A percentile compares a stretch with the other conserved stretches of the same genome.
phyloP scores from a whole-genome alignment of 2,797 vertebrate genomes.

The Phrynocephalus forsythii region DNA sequence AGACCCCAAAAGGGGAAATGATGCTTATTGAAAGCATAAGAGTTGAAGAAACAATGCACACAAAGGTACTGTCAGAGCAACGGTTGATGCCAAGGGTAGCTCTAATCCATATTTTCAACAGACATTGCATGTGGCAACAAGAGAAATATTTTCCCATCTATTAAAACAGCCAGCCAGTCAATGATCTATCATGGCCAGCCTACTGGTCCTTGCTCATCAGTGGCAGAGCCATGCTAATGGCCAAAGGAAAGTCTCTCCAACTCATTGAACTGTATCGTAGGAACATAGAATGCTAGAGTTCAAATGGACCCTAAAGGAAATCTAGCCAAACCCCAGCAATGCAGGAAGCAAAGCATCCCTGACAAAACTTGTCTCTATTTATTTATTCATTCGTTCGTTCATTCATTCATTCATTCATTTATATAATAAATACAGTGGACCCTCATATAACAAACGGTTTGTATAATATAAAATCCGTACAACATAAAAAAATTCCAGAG shows the following conservation, averaged over 20 bases:
- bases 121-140: background rate
- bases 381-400: too few species aligned
- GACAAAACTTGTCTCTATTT: too few species aligned
- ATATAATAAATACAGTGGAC: too few species aligned
- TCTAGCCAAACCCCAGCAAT: too few species aligned
- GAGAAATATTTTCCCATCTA: background rate
- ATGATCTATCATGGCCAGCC: background rate
- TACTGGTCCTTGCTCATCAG: background rate
- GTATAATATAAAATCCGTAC: too few species aligned
- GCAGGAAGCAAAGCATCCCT: too few species aligned
- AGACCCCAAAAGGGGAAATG: constrained; percentile 66
- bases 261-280: background rate
- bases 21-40: constrained; percentile 42
- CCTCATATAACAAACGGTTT: too few species aligned
- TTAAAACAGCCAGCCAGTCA: background rate
- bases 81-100: background rate
- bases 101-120: too few species aligned
- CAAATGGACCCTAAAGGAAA: too few species aligned
- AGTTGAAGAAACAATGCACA: background rate
- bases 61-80: background rate
- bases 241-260: background rate
- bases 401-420: too few species aligned
- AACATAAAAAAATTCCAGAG: too few species aligned
- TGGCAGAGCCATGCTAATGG: background rate
- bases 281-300: too few species aligned